Percentiles rank a stretch among this genome's conserved stretches.
Evolutionary conservation across 2,888 invertebrate genomes (phyloP).

Genomic region (Acrobasis suavella): DNA sequence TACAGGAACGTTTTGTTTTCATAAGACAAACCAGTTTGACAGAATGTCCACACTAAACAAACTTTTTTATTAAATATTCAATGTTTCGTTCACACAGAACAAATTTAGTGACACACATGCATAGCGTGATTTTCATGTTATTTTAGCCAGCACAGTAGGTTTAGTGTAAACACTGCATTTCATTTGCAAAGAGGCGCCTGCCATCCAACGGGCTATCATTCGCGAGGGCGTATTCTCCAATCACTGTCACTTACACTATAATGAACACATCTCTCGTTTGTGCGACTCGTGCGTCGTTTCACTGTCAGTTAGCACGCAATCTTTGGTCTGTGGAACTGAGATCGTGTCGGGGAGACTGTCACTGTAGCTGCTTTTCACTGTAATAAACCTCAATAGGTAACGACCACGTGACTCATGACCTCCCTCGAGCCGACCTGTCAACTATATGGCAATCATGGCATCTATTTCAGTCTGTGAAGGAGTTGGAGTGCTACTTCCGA

Average conservation of each 20-base stretch:
- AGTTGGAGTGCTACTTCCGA: no score
- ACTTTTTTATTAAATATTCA: no score
- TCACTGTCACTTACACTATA: conserved; percentile 33
- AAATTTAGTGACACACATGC: no score
- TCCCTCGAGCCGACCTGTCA: not conserved
- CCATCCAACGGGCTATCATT: no score
- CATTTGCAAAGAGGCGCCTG: no score
- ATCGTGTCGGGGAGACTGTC: conserved; percentile 27
- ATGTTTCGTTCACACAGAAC: no score
- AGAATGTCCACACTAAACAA: no score
- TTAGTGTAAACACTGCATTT: no score
- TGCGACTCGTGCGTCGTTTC: conserved; percentile 32
- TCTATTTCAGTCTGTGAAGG: not conserved
- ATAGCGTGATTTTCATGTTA: no score
- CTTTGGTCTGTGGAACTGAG: conserved; percentile 32
- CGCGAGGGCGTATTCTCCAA: not conserved
- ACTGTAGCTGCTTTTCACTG: conserved; percentile 7
- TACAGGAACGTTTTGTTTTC: conserved; percentile 51
- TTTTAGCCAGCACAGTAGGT: no score
- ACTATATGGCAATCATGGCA: not conserved
- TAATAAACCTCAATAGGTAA: not conserved
- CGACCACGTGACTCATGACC: no score
- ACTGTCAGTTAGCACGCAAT: conserved; percentile 28
- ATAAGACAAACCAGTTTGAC: conserved; percentile 24
- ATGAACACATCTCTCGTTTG: conserved; percentile 51